Evolutionary conservation across 2,113 vertebrate species (phyloP), one percentile per base, ranked within the genome.

Genomic region (Muscicapa adusta): DNA sequence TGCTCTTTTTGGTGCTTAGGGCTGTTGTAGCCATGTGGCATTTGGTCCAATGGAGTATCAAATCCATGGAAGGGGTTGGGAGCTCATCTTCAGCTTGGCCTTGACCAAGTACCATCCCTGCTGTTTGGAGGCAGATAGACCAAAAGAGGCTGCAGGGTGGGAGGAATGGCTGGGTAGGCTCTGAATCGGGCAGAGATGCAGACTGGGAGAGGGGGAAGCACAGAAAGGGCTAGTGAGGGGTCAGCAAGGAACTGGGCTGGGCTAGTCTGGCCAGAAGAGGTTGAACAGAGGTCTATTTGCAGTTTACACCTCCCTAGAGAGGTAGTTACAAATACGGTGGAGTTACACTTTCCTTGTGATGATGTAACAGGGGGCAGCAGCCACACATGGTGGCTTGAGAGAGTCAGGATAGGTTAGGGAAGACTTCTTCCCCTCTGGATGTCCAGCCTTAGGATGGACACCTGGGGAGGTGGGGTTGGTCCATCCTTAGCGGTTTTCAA

Each of bases 11-110:
- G 1, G 57, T 62, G 28, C 43, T 84, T 54, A 43, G 42, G 77
- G 67, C 29, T 7, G 6, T 26, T 42, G 43, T 18, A 87, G 73
- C 14, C 85, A 74, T 0, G 0, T 1, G 24, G 40, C 1, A 0
- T 71, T 86, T 26, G 16, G 29, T 42, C 16, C 40, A 75, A 11
- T 0, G 1, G 61, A 68, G 62, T 22, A 82, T 8, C 47, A 48
- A 75, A 48, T 34, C 47, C 29, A 4, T 36, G 38, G 51, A 62
- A 42, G 19, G 14, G 20, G 5, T 5, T 81, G 53, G 51, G 53
- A 78, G 38, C 40, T 73, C n/a, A 50, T 89, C 24, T 79, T 80
- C 45, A 89, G 24, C 58, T 40, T 54, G 61, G 48, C 34, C 54
- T 56, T 42, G 25, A 38, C 31, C 56, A 61, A 80, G 9, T 25